A percentile compares a stretch with the other conserved stretches of the same genome.
Evolutionary conservation across 2,113 vertebrate genomes (phyloP).

Genomic region (Chloebia gouldiae): DNA sequence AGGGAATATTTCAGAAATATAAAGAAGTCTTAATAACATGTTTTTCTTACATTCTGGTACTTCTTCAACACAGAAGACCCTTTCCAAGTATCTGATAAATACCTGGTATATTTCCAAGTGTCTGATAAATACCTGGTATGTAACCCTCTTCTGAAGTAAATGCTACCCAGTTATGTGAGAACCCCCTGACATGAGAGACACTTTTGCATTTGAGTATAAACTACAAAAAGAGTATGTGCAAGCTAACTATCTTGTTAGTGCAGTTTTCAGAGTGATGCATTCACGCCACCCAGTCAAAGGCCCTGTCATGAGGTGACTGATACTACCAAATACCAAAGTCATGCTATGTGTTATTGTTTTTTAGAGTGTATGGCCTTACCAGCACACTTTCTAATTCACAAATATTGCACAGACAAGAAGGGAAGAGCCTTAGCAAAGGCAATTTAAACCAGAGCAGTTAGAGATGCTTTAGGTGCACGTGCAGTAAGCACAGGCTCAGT

Average conservation of each 20-base stretch:
- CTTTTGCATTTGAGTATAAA: neutral
- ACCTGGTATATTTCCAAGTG: neutral
- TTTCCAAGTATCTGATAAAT: neutral
- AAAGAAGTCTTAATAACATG: neutral
- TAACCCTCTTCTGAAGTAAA: neutral
- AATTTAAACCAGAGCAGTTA: neutral
- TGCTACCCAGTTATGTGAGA: neutral
- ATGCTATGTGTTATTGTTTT: neutral
- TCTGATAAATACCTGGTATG: neutral
- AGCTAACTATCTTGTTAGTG: neutral
- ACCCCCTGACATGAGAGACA: neutral
- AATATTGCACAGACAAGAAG: neutral
- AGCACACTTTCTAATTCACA: neutral
- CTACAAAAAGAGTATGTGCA: neutral
- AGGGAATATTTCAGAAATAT: neutral
- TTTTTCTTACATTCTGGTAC: neutral
- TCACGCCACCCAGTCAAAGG: neutral
- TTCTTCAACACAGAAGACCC: neutral
- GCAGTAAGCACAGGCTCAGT: neutral
- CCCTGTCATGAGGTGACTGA: neutral
- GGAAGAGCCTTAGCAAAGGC: neutral
- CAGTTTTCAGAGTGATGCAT: neutral
- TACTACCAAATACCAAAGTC: neutral
- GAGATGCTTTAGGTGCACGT: rapidly evolving
- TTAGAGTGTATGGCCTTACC: neutral